Evolutionary conservation across 2,888 invertebrate genomes (phyloP).

Genomic region (Archips crataeganus): DNA sequence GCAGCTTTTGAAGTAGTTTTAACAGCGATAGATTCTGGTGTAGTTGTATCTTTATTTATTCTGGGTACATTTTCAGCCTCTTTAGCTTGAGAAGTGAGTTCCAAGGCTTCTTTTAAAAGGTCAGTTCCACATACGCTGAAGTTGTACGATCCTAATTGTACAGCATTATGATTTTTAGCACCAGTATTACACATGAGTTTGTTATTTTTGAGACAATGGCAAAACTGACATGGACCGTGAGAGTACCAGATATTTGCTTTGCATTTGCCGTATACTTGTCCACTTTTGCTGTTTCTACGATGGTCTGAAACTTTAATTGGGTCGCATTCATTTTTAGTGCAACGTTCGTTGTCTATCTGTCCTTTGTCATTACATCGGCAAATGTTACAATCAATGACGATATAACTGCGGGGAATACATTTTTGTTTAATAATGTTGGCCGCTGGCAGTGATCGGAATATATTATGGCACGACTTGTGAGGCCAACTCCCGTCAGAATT

Average conservation of each 20-base stretch:
- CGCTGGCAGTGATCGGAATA: constrained; percentile 51
- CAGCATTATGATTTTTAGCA: constrained; percentile 45
- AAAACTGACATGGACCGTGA: constrained; percentile 68
- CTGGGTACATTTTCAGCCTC: constrained; percentile 44
- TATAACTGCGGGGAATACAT: constrained; percentile 62
- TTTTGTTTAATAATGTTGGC: constrained; percentile 40
- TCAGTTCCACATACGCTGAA: constrained; percentile 63
- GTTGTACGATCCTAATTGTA: constrained; percentile 59
- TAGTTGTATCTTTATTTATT: constrained; percentile 12
- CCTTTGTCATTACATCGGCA: constrained; percentile 65
- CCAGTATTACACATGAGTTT: constrained; percentile 68
- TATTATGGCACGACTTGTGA: constrained; percentile 54
- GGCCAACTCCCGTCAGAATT: constrained; percentile 64
- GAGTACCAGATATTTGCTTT: constrained; percentile 67
- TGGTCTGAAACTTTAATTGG: constrained; percentile 26
- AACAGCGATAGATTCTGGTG: neutral
- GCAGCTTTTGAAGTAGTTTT: neutral
- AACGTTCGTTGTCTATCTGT: constrained; percentile 55
- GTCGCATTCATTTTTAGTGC: constrained; percentile 65
- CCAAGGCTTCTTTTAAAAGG: constrained; percentile 56
- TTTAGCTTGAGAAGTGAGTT: constrained; percentile 51
- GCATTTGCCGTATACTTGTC: constrained; percentile 58
- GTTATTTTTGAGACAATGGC: constrained; percentile 65
- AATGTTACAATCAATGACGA: constrained; percentile 65
- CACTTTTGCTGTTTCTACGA: constrained; percentile 42